A percentile compares a stretch with the other conserved stretches of the same genome.
Evolutionary conservation across 2,888 invertebrate genomes (phyloP).

Genomic region (Hermodice carunculata): DNA sequence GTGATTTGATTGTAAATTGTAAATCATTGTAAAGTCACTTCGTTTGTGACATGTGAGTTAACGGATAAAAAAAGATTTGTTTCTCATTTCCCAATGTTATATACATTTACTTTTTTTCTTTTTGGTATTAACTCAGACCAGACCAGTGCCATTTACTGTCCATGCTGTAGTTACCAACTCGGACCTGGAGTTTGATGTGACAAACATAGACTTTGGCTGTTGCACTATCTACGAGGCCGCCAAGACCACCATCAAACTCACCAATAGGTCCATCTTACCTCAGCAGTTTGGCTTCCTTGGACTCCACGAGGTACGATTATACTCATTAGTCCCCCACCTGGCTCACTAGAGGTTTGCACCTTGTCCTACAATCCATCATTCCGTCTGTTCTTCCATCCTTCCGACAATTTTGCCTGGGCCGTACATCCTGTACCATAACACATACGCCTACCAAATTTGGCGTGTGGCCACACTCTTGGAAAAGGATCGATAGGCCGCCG

Average conservation of each 20-base stretch:
- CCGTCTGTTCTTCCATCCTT: neutral
- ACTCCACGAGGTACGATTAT: slow-evolving; percentile 66
- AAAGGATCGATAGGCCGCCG: no score
- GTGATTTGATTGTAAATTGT: no score
- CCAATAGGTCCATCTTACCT: slow-evolving; percentile 67
- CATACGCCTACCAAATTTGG: no score
- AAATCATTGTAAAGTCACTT: no score
- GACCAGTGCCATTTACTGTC: slow-evolving; percentile 66
- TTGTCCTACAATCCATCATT: no score
- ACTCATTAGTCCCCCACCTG: neutral
- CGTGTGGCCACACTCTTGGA: no score
- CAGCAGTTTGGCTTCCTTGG: slow-evolving; percentile 69
- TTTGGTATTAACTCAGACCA: slow-evolving; percentile 55
- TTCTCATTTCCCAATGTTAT: no score
- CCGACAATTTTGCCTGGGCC: neutral
- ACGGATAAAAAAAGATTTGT: no score
- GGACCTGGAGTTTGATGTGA: slow-evolving; percentile 64
- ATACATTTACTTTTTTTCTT: neutral
- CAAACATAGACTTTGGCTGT: slow-evolving; percentile 66
- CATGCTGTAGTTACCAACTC: slow-evolving; percentile 68
- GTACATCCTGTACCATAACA: no score
- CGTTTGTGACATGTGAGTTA: no score
- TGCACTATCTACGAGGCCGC: slow-evolving; percentile 67
- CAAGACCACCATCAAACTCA: slow-evolving; percentile 58
- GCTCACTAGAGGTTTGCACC: no score